phyloP scores from a whole-genome alignment of 37 sponge, comb jelly and placozoan species.

The Halichondria panicea region DNA sequence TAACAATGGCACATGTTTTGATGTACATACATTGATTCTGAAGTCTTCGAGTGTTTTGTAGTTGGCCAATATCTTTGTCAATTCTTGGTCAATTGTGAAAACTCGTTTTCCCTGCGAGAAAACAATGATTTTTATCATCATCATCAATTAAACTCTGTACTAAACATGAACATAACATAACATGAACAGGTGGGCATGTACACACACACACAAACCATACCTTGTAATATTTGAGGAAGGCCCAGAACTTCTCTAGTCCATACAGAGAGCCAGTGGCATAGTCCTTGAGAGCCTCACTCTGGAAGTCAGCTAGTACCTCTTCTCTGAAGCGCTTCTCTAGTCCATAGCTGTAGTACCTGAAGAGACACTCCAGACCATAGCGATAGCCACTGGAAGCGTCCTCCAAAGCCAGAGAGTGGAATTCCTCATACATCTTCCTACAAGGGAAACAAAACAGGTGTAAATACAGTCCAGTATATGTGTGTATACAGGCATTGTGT shows the following conservation, averaged over 20 bases:
- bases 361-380: slow-evolving; percentile 99
- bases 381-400: slow-evolving; percentile 84
- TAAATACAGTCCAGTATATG: not conserved
- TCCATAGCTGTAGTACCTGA: slow-evolving; percentile 99
- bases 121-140: not conserved
- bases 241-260: slow-evolving; percentile 99
- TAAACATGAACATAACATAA: not conserved
- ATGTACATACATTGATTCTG: no score
- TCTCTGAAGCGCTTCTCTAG: slow-evolving; percentile 91
- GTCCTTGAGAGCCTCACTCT: slow-evolving; percentile 90
- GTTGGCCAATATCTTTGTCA: slow-evolving; percentile 59
- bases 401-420: slow-evolving; percentile 78
- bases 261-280: slow-evolving; percentile 80
- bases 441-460: not conserved
- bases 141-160: not conserved
- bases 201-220: slow-evolving; percentile 22
- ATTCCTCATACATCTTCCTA: slow-evolving; percentile 98
- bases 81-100: slow-evolving; percentile 49
- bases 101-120: slow-evolving; percentile 49
- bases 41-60: slow-evolving; percentile 93
- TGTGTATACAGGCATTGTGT: no score
- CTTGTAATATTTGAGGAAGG: slow-evolving; percentile 98
- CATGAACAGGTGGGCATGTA: not conserved
- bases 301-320: slow-evolving; percentile 89
- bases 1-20: no score